phyloP scores from a whole-genome alignment of 2,113 vertebrate genomes.

The Phaethon lepturus region DNA sequence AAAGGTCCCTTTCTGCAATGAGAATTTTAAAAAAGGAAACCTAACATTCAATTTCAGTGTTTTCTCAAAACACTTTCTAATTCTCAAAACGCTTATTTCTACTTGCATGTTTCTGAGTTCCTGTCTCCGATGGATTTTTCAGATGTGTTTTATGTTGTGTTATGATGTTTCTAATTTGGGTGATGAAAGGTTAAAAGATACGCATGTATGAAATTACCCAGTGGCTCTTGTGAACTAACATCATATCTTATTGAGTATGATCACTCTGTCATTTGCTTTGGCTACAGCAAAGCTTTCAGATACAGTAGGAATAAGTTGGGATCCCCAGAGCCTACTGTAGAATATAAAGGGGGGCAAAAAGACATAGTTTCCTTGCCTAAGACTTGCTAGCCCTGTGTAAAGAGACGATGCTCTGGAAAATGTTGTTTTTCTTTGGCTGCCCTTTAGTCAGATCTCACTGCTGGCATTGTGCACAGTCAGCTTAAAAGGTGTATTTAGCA shows the following conservation, averaged over 20 bases:
- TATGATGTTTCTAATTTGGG: conserved; percentile 63
- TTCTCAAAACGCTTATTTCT: conserved; percentile 12
- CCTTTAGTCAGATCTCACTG: conserved; percentile 63
- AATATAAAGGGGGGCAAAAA: conserved; percentile 14
- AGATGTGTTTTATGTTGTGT: conserved; percentile 51
- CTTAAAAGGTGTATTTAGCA: conserved; percentile 71
- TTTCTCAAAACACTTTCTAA: conserved; percentile 29
- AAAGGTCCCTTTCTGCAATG: not conserved
- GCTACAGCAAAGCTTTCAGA: conserved; percentile 57
- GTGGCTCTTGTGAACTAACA: conserved; percentile 12
- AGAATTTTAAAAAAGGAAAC: conserved; percentile 4
- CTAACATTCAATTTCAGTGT: conserved; percentile 24
- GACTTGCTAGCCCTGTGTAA: conserved; percentile 29
- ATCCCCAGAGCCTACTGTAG: conserved; percentile 20
- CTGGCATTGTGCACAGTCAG: conserved; percentile 51
- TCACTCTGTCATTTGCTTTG: conserved; percentile 57
- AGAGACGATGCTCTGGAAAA: conserved; percentile 57
- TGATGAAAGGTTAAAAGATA: conserved; percentile 61
- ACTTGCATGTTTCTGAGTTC: not conserved
- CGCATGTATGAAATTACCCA: conserved; percentile 33
- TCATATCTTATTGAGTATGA: conserved; percentile 46
- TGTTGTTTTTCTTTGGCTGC: conserved; percentile 66
- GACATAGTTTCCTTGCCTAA: conserved; percentile 34
- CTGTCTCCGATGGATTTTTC: conserved; percentile 1
- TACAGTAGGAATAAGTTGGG: not conserved